phyloP scores from a whole-genome alignment of 2,113 vertebrate genomes.

The Morone saxatilis region DNA sequence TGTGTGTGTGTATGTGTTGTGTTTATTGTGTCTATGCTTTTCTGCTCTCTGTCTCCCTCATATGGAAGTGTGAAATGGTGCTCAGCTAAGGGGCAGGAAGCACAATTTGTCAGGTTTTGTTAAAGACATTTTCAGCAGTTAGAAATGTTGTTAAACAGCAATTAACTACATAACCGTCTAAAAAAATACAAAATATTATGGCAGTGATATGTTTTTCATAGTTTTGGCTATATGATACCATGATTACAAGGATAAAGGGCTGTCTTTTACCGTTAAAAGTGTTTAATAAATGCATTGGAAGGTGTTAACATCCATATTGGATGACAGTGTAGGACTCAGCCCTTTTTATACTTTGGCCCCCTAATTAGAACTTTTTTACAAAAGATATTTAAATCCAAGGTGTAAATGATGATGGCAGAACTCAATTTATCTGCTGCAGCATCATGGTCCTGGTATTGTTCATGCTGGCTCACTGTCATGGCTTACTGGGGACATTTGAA shows the following conservation, averaged over 20 bases:
- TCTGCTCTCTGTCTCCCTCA: slow-evolving; percentile 5
- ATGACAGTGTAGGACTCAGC: background rate
- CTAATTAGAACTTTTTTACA: background rate
- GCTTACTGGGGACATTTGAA: background rate
- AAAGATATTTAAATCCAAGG: background rate
- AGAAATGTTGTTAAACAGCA: background rate
- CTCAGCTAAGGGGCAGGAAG: background rate
- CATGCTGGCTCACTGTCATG: background rate
- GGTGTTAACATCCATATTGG: background rate
- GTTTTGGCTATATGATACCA: too few species aligned
- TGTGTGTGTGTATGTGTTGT: background rate
- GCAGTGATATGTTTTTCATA: background rate
- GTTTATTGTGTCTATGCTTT: background rate
- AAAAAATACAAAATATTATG: too few species aligned
- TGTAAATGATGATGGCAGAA: background rate
- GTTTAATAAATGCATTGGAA: too few species aligned
- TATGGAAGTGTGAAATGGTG: slow-evolving; percentile 8
- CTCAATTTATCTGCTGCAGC: too few species aligned
- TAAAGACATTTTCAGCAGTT: background rate
- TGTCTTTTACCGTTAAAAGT: background rate
- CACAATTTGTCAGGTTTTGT: background rate
- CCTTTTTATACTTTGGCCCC: background rate
- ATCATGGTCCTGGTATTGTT: too few species aligned
- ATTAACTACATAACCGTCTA: background rate
- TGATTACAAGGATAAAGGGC: background rate